A percentile compares a stretch with the other conserved stretches of the same genome.
Evolutionary conservation across 2,888 invertebrate genomes (phyloP).

Genomic region (Ecliptopera silaceata): DNA sequence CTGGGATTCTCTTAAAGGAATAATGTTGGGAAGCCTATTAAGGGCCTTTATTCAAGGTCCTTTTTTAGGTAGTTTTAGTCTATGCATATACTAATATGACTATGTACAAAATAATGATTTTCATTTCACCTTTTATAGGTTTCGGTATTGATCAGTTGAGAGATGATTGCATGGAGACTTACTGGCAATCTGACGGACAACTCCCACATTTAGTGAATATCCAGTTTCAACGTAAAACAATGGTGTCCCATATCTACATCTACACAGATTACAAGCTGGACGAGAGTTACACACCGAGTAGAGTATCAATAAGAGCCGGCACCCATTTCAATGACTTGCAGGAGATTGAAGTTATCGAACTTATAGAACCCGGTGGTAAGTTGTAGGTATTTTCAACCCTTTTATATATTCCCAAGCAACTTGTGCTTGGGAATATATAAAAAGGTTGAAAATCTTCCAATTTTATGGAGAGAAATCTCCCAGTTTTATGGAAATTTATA

Average conservation of each 20-base stretch:
- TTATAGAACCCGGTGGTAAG: conserved; percentile 94
- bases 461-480: too few species aligned
- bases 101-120: neutral
- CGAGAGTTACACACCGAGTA: conserved; percentile 99
- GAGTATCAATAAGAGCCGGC: conserved; percentile 95
- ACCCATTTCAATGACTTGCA: conserved; percentile 98
- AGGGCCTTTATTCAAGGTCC: too few species aligned
- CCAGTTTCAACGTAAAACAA: conserved; percentile 97
- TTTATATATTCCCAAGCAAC: too few species aligned
- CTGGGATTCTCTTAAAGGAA: too few species aligned
- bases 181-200: conserved; percentile 99
- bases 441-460: too few species aligned
- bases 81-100: neutral
- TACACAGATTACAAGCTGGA: conserved; percentile 99
- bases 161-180: conserved; percentile 97
- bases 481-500: too few species aligned
- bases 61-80: too few species aligned
- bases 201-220: conserved; percentile 98
- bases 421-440: neutral
- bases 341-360: conserved; percentile 96
- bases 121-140: conserved; percentile 79
- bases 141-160: conserved; percentile 98
- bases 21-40: too few species aligned
- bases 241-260: conserved; percentile 96
- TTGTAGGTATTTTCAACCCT: conserved; percentile 6